Percentiles rank a stretch among this genome's conserved stretches.
These are phyloP conservation scores for Notarius lentiginosus DNA, from an alignment of 2,113 vertebrate species.

Conservation along the genomic window DNA sequence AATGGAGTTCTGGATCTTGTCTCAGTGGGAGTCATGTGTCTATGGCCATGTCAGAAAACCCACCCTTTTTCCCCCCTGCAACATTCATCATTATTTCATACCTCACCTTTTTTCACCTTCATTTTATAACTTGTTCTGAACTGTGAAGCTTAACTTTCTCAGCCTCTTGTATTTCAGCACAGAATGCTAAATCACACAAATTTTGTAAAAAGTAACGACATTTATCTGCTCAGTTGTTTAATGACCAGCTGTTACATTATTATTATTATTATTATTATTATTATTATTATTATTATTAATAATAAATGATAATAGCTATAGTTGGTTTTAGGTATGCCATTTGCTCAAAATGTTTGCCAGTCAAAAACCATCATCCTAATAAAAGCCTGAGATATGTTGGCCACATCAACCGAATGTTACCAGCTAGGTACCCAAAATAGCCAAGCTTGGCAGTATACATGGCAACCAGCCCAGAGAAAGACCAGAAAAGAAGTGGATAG, in stretches of 20 bases:
- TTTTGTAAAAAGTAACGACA: background rate
- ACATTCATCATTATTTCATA: background rate
- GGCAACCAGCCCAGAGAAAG: too few relatives aligned
- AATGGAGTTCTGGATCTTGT: conserved; percentile 5
- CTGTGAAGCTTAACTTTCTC: background rate
- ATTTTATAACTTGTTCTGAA: background rate
- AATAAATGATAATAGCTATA: background rate
- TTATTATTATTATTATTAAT: background rate
- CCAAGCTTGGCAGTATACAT: too few relatives aligned
- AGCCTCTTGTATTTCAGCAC: background rate
- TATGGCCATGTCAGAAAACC: background rate
- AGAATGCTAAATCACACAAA: background rate
- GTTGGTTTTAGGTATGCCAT: background rate
- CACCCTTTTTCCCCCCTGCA: background rate
- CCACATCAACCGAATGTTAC: too few relatives aligned
- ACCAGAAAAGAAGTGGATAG: too few relatives aligned
- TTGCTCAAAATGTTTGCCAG: background rate
- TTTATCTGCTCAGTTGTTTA: background rate
- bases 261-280: background rate
- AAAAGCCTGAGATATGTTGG: too few relatives aligned
- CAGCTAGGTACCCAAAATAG: too few relatives aligned
- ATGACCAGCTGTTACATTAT: background rate
- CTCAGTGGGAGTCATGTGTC: conserved; percentile 9
- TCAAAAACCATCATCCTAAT: too few relatives aligned
- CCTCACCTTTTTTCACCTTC: background rate